A percentile compares a stretch with the other conserved stretches of the same genome.
phyloP scores from a whole-genome alignment of 2,888 invertebrate genomes.

The Dolomedes plantarius region DNA sequence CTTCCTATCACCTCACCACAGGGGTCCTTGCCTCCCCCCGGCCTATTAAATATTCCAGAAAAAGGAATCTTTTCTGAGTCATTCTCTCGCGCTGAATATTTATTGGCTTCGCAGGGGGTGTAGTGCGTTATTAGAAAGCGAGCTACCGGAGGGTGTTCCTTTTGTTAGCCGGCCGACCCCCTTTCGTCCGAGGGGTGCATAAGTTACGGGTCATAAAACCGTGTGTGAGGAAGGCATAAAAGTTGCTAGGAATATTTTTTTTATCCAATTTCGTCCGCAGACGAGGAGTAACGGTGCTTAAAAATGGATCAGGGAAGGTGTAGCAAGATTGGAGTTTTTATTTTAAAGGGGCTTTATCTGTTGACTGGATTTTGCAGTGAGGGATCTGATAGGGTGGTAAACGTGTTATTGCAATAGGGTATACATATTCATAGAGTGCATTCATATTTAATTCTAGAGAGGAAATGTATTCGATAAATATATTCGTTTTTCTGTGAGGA shows the following conservation, averaged over 20 bases:
- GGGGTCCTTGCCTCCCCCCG: conserved; percentile 21
- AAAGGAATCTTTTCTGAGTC: conserved; percentile 37
- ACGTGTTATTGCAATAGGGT: no score
- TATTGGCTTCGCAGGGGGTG: conserved; percentile 51
- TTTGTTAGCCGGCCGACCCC: neutral
- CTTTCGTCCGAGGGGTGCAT: conserved; percentile 12
- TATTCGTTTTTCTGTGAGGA: no score
- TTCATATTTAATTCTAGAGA: no score
- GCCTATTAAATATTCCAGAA: conserved; percentile 31
- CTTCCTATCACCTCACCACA: conserved; percentile 49
- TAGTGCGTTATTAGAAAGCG: conserved; percentile 22
- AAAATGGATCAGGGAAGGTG: no score
- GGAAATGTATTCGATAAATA: no score
- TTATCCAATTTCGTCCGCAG: neutral
- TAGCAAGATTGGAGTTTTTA: no score
- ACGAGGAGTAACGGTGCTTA: no score
- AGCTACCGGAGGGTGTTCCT: neutral
- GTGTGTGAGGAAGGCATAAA: conserved; percentile 46
- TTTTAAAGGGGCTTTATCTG: no score
- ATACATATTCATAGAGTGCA: no score
- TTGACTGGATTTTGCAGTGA: no score
- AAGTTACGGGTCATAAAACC: conserved; percentile 56
- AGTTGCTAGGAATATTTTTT: conserved; percentile 17
- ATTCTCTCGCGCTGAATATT: conserved; percentile 59
- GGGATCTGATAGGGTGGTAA: neutral